Conservation (phyloP, 2,888 invertebrate species). For the Pyrocoelia pectoralis region DNA sequence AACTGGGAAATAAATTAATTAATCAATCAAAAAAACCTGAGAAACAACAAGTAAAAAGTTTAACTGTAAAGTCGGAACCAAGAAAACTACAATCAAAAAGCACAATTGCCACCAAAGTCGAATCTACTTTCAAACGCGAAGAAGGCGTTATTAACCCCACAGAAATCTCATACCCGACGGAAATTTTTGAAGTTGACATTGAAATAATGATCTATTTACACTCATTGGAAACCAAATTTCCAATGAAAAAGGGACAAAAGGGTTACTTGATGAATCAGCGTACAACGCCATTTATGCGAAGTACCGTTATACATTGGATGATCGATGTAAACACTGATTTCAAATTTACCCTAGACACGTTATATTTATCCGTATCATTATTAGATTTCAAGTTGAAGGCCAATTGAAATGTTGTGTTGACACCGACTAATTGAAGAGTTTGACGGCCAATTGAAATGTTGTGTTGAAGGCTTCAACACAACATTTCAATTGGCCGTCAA, state of each 20-base stretch:
- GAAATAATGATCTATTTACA: constrained; percentile 89
- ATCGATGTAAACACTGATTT: constrained; percentile 91
- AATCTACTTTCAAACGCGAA: constrained; percentile 4
- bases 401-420: too few species aligned
- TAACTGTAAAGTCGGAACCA: neutral
- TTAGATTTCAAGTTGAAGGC: too few species aligned
- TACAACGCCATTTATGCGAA: constrained; percentile 86
- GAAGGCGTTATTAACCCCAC: neutral
- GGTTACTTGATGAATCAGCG: constrained; percentile 70
- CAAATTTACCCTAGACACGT: constrained; percentile 84
- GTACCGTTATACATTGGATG: constrained; percentile 92
- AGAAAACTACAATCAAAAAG: neutral
- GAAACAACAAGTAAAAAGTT: neutral
- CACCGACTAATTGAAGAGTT: too few species aligned
- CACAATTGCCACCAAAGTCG: neutral
- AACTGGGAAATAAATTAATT: constrained; percentile 45
- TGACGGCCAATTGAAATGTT: too few species aligned
- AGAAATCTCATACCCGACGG: constrained; percentile 30
- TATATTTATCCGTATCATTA: constrained; percentile 86
- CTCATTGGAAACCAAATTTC: constrained; percentile 74
- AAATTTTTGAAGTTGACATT: constrained; percentile 26
- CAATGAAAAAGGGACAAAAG: constrained; percentile 67
- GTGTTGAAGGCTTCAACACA: constrained; percentile 84
- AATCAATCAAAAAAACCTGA: constrained; percentile 2
- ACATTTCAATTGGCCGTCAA: constrained; percentile 49